Percentiles rank a stretch among this genome's conserved stretches.
Evolutionary conservation across 2,113 vertebrate species (phyloP).

Genomic region (Pandion haliaetus): DNA sequence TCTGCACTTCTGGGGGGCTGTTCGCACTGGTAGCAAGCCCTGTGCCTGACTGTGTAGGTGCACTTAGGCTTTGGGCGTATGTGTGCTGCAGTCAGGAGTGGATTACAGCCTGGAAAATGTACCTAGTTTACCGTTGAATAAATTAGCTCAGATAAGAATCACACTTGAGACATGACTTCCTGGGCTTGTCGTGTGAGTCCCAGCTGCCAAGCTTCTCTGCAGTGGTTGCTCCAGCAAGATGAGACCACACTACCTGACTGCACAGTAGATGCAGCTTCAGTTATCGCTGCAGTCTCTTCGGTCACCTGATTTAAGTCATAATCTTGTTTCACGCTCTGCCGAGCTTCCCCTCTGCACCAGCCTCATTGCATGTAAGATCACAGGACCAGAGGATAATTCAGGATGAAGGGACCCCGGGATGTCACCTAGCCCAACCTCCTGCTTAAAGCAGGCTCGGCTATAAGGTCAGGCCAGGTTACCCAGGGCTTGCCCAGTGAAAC

Average conservation of each 20-base stretch:
- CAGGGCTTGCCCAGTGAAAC: neutral
- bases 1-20: accelerated
- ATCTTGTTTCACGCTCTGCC: neutral
- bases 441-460: neutral
- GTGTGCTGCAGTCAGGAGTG: neutral
- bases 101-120: neutral
- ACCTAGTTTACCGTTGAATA: neutral
- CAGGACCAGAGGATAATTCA: neutral
- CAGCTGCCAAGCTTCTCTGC: neutral
- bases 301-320: neutral
- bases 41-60: neutral
- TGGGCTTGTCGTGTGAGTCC: neutral
- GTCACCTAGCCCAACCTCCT: neutral
- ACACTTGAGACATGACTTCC: accelerated
- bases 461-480: neutral
- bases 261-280: neutral
- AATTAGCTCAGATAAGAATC: neutral
- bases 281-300: neutral
- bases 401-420: neutral
- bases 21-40: neutral
- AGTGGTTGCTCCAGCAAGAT: neutral
- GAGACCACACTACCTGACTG: accelerated
- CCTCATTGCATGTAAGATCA: neutral
- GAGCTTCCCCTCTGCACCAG: neutral
- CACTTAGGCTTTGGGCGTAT: accelerated